Evolutionary conservation across 64 coral and sea anemone genomes (phyloP).

Genomic region (Acropora tenuis): DNA sequence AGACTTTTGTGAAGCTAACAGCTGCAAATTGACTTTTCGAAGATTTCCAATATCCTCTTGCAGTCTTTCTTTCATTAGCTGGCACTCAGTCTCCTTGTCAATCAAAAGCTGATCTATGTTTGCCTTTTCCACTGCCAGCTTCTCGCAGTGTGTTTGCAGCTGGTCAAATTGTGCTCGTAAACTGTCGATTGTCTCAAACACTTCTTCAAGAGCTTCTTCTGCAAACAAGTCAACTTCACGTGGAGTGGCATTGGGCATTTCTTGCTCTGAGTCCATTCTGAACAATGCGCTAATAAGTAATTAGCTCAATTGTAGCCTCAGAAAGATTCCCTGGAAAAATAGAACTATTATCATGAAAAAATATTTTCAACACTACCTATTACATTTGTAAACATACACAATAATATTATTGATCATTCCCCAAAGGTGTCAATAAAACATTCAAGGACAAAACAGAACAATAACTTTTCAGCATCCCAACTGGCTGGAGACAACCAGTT

Average conservation of each 20-base stretch:
- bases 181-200: conserved; percentile 80
- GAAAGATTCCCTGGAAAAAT: not conserved
- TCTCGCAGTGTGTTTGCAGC: conserved; percentile 87
- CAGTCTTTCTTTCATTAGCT: conserved; percentile 30
- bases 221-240: conserved; percentile 88
- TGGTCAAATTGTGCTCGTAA: conserved; percentile 80
- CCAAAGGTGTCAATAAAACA: not conserved
- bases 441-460: too few species aligned
- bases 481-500: too few species aligned
- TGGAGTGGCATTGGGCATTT: conserved; percentile 39
- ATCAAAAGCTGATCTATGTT: conserved; percentile 70
- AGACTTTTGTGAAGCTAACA: conserved; percentile 50
- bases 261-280: conserved; percentile 19
- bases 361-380: not conserved
- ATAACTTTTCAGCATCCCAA: too few species aligned
- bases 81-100: conserved; percentile 78
- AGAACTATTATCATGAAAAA: not conserved
- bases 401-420: not conserved
- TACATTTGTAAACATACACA: not conserved
- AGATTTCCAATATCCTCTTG: conserved; percentile 74
- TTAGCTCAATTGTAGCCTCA: not conserved
- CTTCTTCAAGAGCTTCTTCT: conserved; percentile 87
- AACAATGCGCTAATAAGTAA: not conserved
- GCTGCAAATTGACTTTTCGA: conserved; percentile 79
- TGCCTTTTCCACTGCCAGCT: conserved; percentile 70